These are phyloP conservation scores for Allygus modestus DNA, from an alignment of 2,888 invertebrate species.

Conservation along the genomic window DNA sequence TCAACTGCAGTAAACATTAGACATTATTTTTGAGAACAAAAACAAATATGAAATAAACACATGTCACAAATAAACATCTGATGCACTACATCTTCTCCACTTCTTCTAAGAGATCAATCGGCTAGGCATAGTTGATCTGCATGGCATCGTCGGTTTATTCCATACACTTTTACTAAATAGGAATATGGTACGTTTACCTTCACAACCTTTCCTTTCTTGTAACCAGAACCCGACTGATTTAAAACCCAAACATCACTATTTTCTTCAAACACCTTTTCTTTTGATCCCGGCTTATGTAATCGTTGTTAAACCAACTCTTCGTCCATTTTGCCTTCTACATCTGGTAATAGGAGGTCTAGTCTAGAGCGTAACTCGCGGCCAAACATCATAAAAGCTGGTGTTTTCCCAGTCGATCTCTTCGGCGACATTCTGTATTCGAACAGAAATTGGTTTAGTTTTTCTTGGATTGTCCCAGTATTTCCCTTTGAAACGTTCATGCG, in stretches of 20 bases:
- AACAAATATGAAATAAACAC: no score
- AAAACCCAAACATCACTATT: neutral
- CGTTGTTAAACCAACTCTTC: neutral
- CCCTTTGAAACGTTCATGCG: slow-evolving; percentile 38
- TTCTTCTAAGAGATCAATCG: no score
- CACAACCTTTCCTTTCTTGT: no score
- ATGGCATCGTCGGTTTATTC: no score
- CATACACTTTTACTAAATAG: no score
- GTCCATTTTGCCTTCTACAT: slow-evolving; percentile 3
- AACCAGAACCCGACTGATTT: neutral
- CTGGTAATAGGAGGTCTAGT: slow-evolving; percentile 66
- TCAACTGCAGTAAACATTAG: no score
- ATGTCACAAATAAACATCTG: no score
- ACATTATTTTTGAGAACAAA: no score
- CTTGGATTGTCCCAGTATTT: neutral
- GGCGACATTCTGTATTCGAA: slow-evolving; percentile 52
- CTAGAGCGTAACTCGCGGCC: slow-evolving; percentile 66
- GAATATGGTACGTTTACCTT: no score
- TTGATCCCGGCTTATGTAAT: neutral
- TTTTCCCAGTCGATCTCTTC: slow-evolving; percentile 66
- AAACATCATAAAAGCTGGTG: slow-evolving; percentile 68
- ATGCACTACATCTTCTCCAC: no score
- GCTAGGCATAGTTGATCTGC: no score
- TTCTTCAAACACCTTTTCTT: neutral
- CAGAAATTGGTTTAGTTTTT: slow-evolving; percentile 20